Evolutionary conservation across 1,140 invertebrate species (phyloP).

Genomic region (Aphidius gifuensis): DNA sequence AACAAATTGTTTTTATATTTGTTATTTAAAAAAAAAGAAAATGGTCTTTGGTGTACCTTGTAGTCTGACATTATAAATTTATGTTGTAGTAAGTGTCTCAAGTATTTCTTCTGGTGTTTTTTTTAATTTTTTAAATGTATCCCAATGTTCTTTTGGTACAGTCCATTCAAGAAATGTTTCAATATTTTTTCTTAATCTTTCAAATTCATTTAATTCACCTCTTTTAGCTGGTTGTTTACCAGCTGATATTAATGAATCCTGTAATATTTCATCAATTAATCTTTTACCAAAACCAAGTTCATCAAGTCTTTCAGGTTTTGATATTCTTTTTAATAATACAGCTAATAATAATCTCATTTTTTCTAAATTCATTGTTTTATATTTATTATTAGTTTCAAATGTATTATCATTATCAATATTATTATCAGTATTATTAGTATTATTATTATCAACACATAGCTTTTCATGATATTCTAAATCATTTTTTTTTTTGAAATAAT

Average conservation of each 20-base stretch:
- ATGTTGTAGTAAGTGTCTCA: conserved; percentile 64
- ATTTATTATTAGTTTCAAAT: conserved; percentile 47
- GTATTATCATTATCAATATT: conserved; percentile 53
- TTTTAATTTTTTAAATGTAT: conserved; percentile 68
- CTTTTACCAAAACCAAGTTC: conserved; percentile 78
- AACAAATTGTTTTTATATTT: background rate
- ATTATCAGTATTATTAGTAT: conserved; percentile 39
- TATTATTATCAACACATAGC: conserved; percentile 45
- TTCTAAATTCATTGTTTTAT: conserved; percentile 62
- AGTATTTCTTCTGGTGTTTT: conserved; percentile 74
- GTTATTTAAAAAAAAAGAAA: background rate
- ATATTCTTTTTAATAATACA: conserved; percentile 76
- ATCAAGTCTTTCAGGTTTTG: conserved; percentile 69
- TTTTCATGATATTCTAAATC: conserved; percentile 65
- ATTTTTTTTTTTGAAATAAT: conserved; percentile 74
- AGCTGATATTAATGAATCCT: conserved; percentile 71
- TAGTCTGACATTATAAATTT: conserved; percentile 16
- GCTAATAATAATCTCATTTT: conserved; percentile 75
- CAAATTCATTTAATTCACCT: conserved; percentile 55
- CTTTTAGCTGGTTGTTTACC: conserved; percentile 65
- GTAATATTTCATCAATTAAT: conserved; percentile 77
- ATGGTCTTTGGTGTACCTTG: too few species aligned
- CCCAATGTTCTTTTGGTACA: conserved; percentile 74
- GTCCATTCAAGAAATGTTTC: conserved; percentile 77
- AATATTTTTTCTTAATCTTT: conserved; percentile 68